phyloP scores from a whole-genome alignment of 2,888 invertebrate species.

The Drosophila histrio region DNA sequence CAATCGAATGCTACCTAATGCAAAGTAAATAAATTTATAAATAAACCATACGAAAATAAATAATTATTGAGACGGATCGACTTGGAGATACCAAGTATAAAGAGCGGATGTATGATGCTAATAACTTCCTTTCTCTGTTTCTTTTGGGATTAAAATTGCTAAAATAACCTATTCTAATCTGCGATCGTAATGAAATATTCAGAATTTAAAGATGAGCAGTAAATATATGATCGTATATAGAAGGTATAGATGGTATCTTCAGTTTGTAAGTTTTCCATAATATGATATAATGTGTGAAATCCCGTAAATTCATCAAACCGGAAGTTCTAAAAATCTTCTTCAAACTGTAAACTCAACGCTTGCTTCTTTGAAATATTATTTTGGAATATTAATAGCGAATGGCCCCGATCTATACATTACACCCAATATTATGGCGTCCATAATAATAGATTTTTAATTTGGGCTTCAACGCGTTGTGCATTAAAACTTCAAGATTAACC shows the following conservation, averaged over 20 bases:
- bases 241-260: too few species aligned
- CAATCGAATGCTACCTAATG: constrained; percentile 18
- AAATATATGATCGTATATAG: too few species aligned
- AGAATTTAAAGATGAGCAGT: too few species aligned
- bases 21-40: constrained; percentile 6
- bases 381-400: not conserved
- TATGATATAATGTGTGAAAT: not conserved
- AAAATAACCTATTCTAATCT: not conserved
- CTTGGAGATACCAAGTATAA: not conserved
- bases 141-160: not conserved
- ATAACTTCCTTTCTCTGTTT: not conserved
- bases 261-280: not conserved
- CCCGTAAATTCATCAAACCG: not conserved
- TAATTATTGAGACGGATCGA: not conserved
- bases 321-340: constrained; percentile 14
- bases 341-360: not conserved
- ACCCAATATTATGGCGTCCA: constrained; percentile 47
- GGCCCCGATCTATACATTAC: constrained; percentile 52
- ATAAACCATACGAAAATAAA: not conserved
- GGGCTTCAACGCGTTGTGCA: constrained; percentile 50
- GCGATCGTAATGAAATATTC: too few species aligned
- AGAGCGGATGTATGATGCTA: not conserved
- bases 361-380: constrained; percentile 16
- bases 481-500: constrained; percentile 44
- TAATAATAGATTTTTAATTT: constrained; percentile 61